Evolutionary conservation across 2,797 vertebrate species (phyloP).

Genomic region (Poeciliopsis paucimaculata): DNA sequence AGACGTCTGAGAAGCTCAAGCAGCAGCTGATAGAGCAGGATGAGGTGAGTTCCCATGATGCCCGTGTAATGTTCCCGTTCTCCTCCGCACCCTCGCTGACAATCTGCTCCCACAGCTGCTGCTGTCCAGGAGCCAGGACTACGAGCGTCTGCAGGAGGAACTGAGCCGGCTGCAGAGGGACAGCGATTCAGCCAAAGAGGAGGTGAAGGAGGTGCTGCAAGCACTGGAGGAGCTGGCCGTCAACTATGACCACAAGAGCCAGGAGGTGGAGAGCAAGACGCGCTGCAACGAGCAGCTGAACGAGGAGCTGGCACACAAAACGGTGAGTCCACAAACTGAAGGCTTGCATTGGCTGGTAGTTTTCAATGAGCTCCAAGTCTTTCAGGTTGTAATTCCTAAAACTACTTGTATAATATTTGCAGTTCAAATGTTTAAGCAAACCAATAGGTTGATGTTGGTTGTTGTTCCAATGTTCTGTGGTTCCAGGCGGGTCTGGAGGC

Average conservation of each 20-base stretch:
- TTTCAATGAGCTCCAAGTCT: background rate
- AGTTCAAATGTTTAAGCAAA: background rate
- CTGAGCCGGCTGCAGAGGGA: constrained; percentile 89
- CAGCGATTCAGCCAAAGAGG: constrained; percentile 90
- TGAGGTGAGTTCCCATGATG: constrained; percentile 82
- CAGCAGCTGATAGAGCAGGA: constrained; percentile 96
- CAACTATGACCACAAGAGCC: constrained; percentile 98
- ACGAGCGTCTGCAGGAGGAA: constrained; percentile 92
- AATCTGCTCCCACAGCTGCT: constrained; percentile 78
- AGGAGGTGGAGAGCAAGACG: constrained; percentile 91
- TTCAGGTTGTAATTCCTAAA: background rate
- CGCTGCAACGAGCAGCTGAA: constrained; percentile 87
- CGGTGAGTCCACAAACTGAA: constrained; percentile 65
- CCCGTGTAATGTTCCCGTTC: background rate
- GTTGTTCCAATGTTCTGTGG: background rate
- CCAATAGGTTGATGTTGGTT: background rate
- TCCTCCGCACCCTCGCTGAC: background rate
- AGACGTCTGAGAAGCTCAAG: constrained; percentile 89
- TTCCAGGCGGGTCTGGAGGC: constrained; percentile 83
- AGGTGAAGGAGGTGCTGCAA: constrained; percentile 97
- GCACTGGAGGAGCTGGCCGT: constrained; percentile 96
- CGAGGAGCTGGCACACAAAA: constrained; percentile 90
- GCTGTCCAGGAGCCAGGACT: constrained; percentile 86
- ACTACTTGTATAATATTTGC: background rate
- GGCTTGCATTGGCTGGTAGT: background rate